Percentiles rank a stretch among this genome's conserved stretches.
Conservation (phyloP, 2,113 vertebrate genomes). For the Crotalus viridis region DNA sequence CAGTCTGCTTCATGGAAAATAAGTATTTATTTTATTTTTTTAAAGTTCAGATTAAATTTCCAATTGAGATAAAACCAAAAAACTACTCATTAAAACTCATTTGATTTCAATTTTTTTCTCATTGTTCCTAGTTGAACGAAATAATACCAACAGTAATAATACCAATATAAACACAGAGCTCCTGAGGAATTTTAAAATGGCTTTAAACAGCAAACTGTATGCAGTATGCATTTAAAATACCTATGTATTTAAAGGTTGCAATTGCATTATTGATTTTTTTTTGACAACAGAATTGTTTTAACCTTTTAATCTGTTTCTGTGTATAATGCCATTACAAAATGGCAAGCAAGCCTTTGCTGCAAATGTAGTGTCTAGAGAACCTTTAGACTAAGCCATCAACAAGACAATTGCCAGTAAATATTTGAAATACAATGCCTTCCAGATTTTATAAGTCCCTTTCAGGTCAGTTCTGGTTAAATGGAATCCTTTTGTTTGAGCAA, state of each 20-base stretch:
- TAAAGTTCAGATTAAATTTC: not conserved
- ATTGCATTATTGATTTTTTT: slow-evolving; percentile 54
- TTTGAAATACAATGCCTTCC: not conserved
- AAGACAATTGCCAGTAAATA: not conserved
- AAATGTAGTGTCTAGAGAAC: not conserved
- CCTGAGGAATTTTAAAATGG: not conserved
- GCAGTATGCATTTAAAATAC: slow-evolving; percentile 21
- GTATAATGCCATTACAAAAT: slow-evolving; percentile 19
- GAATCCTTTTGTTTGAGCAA: not conserved
- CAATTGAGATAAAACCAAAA: not conserved
- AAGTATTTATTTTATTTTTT: not conserved
- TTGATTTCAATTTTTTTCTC: not conserved
- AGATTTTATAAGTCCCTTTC: not conserved
- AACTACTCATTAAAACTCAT: not conserved
- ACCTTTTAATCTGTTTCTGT: slow-evolving; percentile 42
- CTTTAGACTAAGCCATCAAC: not conserved
- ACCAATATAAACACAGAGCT: not conserved
- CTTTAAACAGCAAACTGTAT: slow-evolving; percentile 7
- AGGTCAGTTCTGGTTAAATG: not conserved
- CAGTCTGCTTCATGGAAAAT: not conserved
- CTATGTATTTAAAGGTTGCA: slow-evolving; percentile 30
- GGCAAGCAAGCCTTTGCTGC: not conserved
- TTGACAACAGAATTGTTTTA: slow-evolving; percentile 44
- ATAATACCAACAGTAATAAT: not conserved
- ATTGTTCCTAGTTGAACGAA: not conserved